Evolutionary conservation across 2,797 vertebrate species (phyloP), one percentile per base, ranked within the genome.

Genomic region (Epinephelus malabaricus): DNA sequence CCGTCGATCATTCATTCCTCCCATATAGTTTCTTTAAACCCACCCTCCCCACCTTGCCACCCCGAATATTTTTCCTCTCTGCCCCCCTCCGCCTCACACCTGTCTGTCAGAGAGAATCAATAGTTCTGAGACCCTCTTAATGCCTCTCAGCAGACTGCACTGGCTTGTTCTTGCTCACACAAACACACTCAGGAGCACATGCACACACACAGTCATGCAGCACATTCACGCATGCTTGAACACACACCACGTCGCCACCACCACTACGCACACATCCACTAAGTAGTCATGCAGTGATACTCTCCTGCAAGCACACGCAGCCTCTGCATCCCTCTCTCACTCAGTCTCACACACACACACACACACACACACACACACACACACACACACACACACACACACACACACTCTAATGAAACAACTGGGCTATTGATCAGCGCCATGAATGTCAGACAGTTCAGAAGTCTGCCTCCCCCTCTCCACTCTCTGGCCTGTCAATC

Each of bases 341-440:
- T 54, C 59, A 40, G 38, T 70, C 61, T 54, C 60, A 0, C 46
- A 1, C 73, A 5, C 66, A n/a, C 75, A 43, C 78, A 46, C 77
- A 47, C 81, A 46, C 65, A 46, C 70, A 40, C 77, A 53, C 67
- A n/a, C 73, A 50, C 79, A 59, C 72, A 56, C 73, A 21, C n/a
- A n/a, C n/a, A n/a, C n/a, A n/a, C 45, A 50, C 62, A 65, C 25
- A 34, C 18, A 50, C 62, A 69, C 74, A 68, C 68, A 69, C 73
- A 25, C 60, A 45, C 59, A 12, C 51, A 70, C 55, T 46, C 83
- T 80, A 89, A 90, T 87, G 85, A 89, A 91, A 94, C 92, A 93
- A 93, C 85, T 69, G 75, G 45, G 86, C 92, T 92, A 94, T 92
- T 93, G 93, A 94, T 92, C 82, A 78, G 67, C 76, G 1, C 70